Base-by-base conservation (phyloP, 2,888 invertebrate species). In the Choreutis nemorana region DNA sequence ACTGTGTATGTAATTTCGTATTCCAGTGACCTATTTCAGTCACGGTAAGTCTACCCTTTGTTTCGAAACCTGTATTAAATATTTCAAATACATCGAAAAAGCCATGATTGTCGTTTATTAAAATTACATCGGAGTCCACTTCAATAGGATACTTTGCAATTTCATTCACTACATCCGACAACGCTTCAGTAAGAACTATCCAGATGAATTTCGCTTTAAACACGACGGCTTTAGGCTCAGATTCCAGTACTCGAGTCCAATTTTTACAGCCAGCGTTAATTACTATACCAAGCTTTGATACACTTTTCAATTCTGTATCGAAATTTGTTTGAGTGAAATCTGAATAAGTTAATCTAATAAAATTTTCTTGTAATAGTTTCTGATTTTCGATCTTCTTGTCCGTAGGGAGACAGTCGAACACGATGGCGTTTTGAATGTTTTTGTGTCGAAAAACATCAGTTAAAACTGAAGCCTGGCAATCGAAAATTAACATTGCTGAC, bases 1-100 rank as follows among this genome's bases (percentile, higher is more conserved):
- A 61, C 46, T 51, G 58, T 48, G 77, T 41, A 45, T 56, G 33
- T 39, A 79, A 35, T 23, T 40, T 34, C 4, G 43, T 29, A 45
- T 67, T 56, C 67, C 78, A 84, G 39, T 45, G 51, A 14, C 86
- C 86, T 31, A 83, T 50, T 39, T 68, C 40, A 20, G 55, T 60
- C 3, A 81, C 47, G 42, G 72, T 64, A 30, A 83, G 57, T 33
- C 49, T 51, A 1, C 85, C 85, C 14, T 81, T 72, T 34, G 71
- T 80, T 32, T 64, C 63, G 34, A 59, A 72, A 1, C 85, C 84
- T 2, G 83, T 83, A 44, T 81, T 84, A 55, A 75, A 83, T 4
- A 71, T 50, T 46, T 82, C 83, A 36, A 68, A 64, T 14, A 83
- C 51, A 8, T 45, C 34, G 36, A 50, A 64, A 10, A 33, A 32